Conservation (phyloP, 2,797 vertebrate genomes). For the Varecia variegata region DNA sequence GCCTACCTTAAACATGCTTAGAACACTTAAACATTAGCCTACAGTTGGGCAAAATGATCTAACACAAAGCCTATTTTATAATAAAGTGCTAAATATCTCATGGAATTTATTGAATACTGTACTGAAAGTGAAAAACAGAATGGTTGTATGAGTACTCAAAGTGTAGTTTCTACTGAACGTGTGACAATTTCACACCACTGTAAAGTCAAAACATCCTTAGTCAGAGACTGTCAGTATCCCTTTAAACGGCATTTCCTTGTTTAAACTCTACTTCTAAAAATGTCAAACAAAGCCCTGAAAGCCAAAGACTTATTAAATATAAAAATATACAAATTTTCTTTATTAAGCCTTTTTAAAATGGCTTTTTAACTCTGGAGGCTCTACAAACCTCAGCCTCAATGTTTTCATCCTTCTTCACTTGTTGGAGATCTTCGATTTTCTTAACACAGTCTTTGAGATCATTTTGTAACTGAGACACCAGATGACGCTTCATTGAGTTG, state of each 20-base stretch:
- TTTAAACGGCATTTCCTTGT: constrained; percentile 3
- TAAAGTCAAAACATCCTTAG: neutral
- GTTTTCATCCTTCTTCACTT: constrained; percentile 83
- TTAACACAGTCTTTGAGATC: constrained; percentile 83
- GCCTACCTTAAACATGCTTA: neutral
- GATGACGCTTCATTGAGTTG: constrained; percentile 91
- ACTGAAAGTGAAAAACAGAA: neutral
- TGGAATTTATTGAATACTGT: neutral
- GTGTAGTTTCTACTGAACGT: neutral
- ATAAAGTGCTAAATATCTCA: neutral
- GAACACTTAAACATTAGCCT: neutral
- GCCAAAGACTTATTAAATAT: neutral
- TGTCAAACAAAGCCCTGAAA: neutral
- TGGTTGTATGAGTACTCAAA: neutral
- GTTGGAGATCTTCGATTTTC: constrained; percentile 84
- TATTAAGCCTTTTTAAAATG: neutral
- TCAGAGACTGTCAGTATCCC: neutral
- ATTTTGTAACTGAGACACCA: constrained; percentile 90
- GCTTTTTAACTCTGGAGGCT: neutral
- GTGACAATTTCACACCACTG: neutral
- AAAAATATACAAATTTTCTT: neutral
- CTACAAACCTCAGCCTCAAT: constrained; percentile 82
- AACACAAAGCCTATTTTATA: neutral
- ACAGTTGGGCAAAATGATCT: neutral
- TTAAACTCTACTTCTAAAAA: constrained; percentile 29